These are phyloP conservation scores for Cinclus mexicanus DNA, from an alignment of 2,113 vertebrate species.

Conservation along the genomic window DNA sequence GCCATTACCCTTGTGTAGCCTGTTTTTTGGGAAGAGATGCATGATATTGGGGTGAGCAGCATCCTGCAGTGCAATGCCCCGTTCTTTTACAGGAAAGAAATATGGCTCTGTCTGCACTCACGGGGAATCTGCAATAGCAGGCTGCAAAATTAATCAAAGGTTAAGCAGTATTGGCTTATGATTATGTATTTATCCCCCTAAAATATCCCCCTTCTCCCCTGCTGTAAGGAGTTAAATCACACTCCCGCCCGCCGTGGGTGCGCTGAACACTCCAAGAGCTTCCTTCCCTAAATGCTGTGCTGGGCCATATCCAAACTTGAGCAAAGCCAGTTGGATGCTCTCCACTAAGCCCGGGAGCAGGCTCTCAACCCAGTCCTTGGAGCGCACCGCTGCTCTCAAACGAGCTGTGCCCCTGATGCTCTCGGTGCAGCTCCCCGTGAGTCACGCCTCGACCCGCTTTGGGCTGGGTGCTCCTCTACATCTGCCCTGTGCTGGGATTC, in stretches of 20 bases:
- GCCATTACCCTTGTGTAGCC: neutral
- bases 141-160: neutral
- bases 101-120: rapidly evolving
- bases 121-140: neutral
- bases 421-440: rapidly evolving
- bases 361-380: rapidly evolving
- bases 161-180: rapidly evolving
- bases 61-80: neutral
- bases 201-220: neutral
- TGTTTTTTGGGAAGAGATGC: neutral
- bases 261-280: neutral
- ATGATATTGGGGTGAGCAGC: neutral
- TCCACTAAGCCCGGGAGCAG: neutral
- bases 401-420: neutral
- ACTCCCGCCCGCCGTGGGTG: rapidly evolving
- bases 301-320: neutral
- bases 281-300: neutral
- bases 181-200: neutral
- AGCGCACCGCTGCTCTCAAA: rapidly evolving
- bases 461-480: rapidly evolving
- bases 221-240: neutral
- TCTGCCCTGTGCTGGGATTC: neutral
- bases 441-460: rapidly evolving
- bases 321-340: neutral
- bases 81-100: neutral